A percentile compares a stretch with the other conserved stretches of the same genome.
Conservation (phyloP, 2,888 invertebrate genomes). For the Calliscelio sp. region DNA sequence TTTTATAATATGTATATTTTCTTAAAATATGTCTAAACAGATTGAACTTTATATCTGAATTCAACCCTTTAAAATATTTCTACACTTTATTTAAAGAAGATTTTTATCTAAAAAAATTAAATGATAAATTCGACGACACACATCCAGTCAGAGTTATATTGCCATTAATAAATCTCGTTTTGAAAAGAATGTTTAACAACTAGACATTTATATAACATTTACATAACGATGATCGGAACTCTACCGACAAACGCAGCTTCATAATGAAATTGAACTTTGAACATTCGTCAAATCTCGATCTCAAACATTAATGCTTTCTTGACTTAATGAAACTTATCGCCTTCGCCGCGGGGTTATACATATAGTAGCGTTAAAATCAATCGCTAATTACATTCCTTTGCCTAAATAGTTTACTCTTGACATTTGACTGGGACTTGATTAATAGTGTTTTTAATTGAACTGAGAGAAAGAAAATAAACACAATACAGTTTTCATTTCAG, state of each 20-base stretch:
- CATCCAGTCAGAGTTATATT: conserved; percentile 25
- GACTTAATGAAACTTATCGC: conserved; percentile 61
- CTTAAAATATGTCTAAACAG: no score
- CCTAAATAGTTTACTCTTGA: conserved; percentile 63
- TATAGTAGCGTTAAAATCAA: conserved; percentile 67
- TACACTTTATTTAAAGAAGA: no score
- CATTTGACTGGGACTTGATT: conserved; percentile 60
- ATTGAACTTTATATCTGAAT: no score
- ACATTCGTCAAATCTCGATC: conserved; percentile 62
- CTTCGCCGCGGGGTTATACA: conserved; percentile 38
- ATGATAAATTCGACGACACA: conserved; percentile 42
- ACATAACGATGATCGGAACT: conserved; percentile 42
- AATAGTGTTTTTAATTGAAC: conserved; percentile 67
- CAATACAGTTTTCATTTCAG: conserved; percentile 50
- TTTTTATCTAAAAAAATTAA: no score
- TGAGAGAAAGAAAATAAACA: conserved; percentile 49
- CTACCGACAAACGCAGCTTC: conserved; percentile 27
- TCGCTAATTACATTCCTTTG: conserved; percentile 69
- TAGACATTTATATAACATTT: conserved; percentile 54
- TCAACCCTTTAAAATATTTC: no score
- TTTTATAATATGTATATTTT: no score
- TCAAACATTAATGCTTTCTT: conserved; percentile 55
- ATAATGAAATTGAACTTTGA: conserved; percentile 59
- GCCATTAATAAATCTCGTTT: conserved; percentile 8
- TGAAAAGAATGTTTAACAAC: conserved; percentile 32